Evolutionary conservation across 2,113 vertebrate genomes (phyloP).

Genomic region (Emydocephalus ijimae): DNA sequence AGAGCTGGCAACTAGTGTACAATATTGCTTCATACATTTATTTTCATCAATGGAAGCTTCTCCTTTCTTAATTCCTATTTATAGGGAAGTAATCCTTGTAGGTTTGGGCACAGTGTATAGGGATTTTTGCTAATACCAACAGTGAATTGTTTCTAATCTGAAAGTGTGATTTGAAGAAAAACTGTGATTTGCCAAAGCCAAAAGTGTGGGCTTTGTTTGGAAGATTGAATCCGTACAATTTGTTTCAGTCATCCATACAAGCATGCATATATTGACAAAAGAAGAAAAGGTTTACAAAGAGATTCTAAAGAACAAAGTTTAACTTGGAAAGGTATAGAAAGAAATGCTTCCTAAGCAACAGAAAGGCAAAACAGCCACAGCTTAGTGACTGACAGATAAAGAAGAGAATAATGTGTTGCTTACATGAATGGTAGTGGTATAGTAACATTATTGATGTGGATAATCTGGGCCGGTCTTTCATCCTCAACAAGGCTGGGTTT

Average conservation of each 20-base stretch:
- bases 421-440: background rate
- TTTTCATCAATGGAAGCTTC: background rate
- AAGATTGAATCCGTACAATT: background rate
- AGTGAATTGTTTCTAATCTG: constrained; percentile 15
- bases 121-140: constrained; percentile 21
- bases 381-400: background rate
- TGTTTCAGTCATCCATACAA: background rate
- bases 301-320: background rate
- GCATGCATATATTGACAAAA: background rate
- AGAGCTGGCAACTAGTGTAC: background rate
- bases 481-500: background rate
- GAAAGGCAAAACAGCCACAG: background rate
- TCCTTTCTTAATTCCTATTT: constrained; percentile 6
- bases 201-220: background rate
- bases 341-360: background rate
- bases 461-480: background rate
- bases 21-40: background rate
- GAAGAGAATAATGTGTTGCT: background rate
- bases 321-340: background rate
- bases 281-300: background rate
- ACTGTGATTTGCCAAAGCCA: background rate
- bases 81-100: constrained; percentile 21
- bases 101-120: constrained; percentile 5
- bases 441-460: background rate
- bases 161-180: background rate